Evolutionary conservation across 2,797 vertebrate genomes (phyloP).

Genomic region (Peromyscus attwateri): DNA sequence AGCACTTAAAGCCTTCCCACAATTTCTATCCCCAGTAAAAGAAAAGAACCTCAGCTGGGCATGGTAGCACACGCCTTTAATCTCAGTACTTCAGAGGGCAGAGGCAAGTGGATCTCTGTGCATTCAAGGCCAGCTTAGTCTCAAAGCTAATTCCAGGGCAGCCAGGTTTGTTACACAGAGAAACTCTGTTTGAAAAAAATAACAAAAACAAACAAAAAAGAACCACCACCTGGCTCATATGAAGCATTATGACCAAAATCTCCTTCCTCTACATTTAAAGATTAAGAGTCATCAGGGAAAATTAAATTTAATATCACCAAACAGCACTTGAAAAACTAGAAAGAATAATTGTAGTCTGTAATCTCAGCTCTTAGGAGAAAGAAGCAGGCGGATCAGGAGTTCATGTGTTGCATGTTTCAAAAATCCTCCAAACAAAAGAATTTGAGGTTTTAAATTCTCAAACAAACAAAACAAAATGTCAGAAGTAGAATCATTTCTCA

Average conservation of each 20-base stretch:
- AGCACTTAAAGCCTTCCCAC: not conserved
- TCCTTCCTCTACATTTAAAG: not conserved
- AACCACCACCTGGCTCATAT: not conserved
- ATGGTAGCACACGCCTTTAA: not conserved
- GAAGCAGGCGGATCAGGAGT: not conserved
- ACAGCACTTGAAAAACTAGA: not conserved
- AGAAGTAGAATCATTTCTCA: not conserved
- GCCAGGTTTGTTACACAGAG: no score
- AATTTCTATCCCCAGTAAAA: not conserved
- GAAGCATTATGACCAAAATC: not conserved
- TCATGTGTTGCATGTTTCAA: not conserved
- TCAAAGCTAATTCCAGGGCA: not conserved
- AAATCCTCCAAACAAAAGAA: not conserved
- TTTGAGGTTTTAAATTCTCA: no score
- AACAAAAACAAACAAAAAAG: no score
- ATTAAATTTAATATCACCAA: not conserved
- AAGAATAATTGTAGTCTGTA: not conserved
- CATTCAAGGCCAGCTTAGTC: not conserved
- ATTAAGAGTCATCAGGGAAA: not conserved
- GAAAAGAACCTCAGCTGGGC: not conserved
- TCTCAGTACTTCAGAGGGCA: not conserved
- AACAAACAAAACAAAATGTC: not conserved
- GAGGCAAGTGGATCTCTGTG: not conserved
- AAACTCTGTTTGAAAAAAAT: no score
- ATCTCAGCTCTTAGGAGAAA: not conserved